phyloP scores from a whole-genome alignment of 2,888 invertebrate species.

The Trichogramma evanescens region DNA sequence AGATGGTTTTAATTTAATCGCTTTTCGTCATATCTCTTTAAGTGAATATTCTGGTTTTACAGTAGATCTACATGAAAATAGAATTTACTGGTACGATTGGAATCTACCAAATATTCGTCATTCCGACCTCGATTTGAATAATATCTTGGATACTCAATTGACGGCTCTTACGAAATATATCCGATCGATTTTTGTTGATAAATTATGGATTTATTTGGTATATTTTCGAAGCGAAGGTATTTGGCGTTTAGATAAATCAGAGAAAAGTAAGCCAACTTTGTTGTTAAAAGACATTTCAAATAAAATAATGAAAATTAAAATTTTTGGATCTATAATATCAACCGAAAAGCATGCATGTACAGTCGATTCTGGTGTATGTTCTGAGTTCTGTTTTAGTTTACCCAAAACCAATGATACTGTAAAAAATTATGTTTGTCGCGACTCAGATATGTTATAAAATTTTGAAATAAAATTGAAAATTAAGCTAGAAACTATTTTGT shows the following conservation, averaged over 20 bases:
- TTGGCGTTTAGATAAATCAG: slow-evolving; percentile 14
- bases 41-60: slow-evolving; percentile 12
- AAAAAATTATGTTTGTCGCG: no score
- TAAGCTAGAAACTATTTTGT: no score
- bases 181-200: not conserved
- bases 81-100: slow-evolving; percentile 15
- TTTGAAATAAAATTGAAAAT: no score
- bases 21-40: not conserved
- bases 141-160: not conserved
- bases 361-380: slow-evolving; percentile 4
- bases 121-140: slow-evolving; percentile 3
- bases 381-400: slow-evolving; percentile 6
- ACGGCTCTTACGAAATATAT: not conserved
- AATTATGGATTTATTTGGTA: slow-evolving; percentile 14
- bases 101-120: not conserved
- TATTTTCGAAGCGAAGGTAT: slow-evolving; percentile 4
- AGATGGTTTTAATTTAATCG: slow-evolving; percentile 10
- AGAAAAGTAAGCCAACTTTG: slow-evolving; percentile 1
- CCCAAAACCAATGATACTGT: not conserved
- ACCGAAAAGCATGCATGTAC: not conserved
- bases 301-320: slow-evolving; percentile 14
- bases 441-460: no score
- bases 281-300: slow-evolving; percentile 9
- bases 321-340: not conserved
- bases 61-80: slow-evolving; percentile 5